Evolutionary conservation across 2,888 invertebrate genomes (phyloP), one percentile per base, ranked within the genome.

Genomic region (Metellina segmentata): DNA sequence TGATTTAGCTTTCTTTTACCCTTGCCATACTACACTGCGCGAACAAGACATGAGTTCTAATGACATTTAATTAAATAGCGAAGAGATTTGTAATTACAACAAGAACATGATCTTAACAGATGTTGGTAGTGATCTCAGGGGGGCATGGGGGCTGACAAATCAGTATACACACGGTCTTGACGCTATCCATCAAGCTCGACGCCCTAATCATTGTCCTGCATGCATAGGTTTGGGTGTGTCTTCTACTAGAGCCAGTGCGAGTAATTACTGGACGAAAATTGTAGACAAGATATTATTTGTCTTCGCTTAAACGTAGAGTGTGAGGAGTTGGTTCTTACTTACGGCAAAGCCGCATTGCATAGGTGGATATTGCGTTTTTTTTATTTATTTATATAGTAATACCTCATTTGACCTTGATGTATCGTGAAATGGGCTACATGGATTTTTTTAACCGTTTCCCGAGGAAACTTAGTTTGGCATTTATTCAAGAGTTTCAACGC

Each of bases 61-160:
- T 91, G 91, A 20, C 82, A 91, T 91, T 91, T 82, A 91, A 91
- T 91, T 87, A 91, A 91, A 87, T 82, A 83, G 91, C 78, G 83
- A 79, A 85, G 85, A 79, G 89, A 85, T 90, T 83, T 85, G 83
- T 85, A 91, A 91, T 91, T 91, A 91, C 91, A 91, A 69, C 87
- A 87, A 87, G 87, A 83, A 91, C 91, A 91, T 79, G 91, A 78
- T 79, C 83, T 82, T 87, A 87, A 91, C 91, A 91, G 83, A 91
- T 91, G 91, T 91, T 87, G 78, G 91, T 78, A 87, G 87, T 87
- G 87, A 87, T 87, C 87, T 53, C 83, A 16, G 16, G 86, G 48
- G 85, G 74, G 49, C 51, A 49, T 11, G 52, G 34, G 81, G 53
- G 20, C 79, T 74, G 70, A 79, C 83, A 81, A 90, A 86, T 86